Percentiles rank a stretch among this genome's conserved stretches.
Conservation (phyloP, 92 coral and sea anemone genomes). For the Ricordea florida region DNA sequence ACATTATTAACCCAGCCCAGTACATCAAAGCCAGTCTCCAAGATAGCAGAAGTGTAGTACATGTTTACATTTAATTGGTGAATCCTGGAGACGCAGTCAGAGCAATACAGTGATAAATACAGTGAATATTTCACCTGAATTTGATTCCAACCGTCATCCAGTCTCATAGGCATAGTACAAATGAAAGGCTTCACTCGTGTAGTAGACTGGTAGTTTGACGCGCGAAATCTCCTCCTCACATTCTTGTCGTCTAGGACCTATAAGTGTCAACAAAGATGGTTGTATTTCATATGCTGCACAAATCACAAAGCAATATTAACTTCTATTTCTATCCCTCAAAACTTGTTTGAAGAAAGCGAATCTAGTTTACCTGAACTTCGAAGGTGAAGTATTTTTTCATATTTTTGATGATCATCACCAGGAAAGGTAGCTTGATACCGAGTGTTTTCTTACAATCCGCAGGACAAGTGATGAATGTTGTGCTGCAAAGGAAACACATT, state of each 20-base stretch:
- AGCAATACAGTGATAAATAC: not conserved
- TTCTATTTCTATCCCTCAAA: not conserved
- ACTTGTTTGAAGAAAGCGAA: not conserved
- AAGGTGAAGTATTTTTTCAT: slow-evolving; percentile 99
- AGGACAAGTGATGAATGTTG: slow-evolving; percentile 98
- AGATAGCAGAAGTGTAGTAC: too few species aligned
- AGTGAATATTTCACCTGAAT: slow-evolving; percentile 78
- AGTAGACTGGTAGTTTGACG: slow-evolving; percentile 98
- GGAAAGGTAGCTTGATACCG: slow-evolving; percentile 98
- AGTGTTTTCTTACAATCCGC: slow-evolving; percentile 92
- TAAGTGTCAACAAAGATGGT: slow-evolving; percentile 88
- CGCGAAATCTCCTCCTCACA: slow-evolving; percentile 94
- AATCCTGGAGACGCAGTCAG: not conserved
- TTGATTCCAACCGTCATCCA: slow-evolving; percentile 99
- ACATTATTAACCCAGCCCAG: too few species aligned
- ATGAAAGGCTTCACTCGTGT: slow-evolving; percentile 98
- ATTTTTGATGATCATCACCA: slow-evolving; percentile 99
- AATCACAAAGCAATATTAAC: not conserved
- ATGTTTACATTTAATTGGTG: too few species aligned
- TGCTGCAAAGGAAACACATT: slow-evolving; percentile 68
- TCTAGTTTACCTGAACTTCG: slow-evolving; percentile 89
- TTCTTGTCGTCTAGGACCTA: slow-evolving; percentile 99
- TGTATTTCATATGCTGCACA: not conserved
- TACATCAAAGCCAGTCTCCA: too few species aligned
- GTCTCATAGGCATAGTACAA: slow-evolving; percentile 99